Evolutionary conservation across 2,113 vertebrate species (phyloP), one percentile per base, ranked within the genome.

Genomic region (Hypomesus transpacificus): DNA sequence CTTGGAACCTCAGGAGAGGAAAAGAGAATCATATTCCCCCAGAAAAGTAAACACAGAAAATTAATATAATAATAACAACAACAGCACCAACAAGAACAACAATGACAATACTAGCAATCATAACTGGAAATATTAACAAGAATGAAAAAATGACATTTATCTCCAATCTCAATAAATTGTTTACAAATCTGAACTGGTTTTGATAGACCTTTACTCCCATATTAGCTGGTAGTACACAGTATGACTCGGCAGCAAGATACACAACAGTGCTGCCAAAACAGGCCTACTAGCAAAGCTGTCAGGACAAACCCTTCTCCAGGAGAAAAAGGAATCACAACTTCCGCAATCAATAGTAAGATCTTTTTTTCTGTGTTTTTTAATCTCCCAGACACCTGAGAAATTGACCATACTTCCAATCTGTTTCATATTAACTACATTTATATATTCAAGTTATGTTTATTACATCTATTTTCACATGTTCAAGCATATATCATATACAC

Each of bases 401-500:
- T 84, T 73, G 80, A 89, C 86, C 85, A 86, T 78, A 76, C 87
- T 87, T 89, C 83, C 74, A 80, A 80, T 75, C 68, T 72, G 17
- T 59, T 62, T 67, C 31, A 24, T 63, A 60, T 21, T 21, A 52
- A 61, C 53, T 80, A 80, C 76, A 78, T 66, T 71, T 73, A 70
- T 86, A 89, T 88, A 89, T 88, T 90, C 85, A 90, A 78, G 82
- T 89, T 84, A 90, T 91, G 87, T 88, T 90, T 89, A 87, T 87
- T 89, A 91, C 89, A 90, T 86, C 83, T 88, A 90, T 82, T 87
- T 84, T 90, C 89, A 91, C 88, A 89, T 90, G 70, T 89, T 90
- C 89, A 92, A 90, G 87, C 90, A 91, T 91, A 91, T 91, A 92
- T 86, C 71, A 88, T 91, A 85, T 90, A 91, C 88, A 92, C 88